Evolutionary conservation across 2,113 vertebrate genomes (phyloP).

Genomic region (Ascaphus truei): DNA sequence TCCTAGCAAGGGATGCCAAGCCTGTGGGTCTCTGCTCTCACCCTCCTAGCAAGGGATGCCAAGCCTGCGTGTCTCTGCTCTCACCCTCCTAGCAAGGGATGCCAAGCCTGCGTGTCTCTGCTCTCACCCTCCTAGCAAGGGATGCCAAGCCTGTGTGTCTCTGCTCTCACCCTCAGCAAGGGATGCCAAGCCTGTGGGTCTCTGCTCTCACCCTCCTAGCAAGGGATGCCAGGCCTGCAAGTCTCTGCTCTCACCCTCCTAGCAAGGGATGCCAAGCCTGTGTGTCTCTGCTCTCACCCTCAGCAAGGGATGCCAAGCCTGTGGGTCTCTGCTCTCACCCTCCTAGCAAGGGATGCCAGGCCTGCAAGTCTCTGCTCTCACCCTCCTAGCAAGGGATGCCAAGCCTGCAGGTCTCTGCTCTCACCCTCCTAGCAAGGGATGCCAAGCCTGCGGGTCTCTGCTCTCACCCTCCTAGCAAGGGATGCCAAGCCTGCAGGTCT

Average conservation of each 20-base stretch:
- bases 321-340: slow-evolving; percentile 18
- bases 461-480: not conserved
- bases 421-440: not conserved
- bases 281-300: slow-evolving; percentile 17
- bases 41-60: not conserved
- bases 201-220: not conserved
- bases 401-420: slow-evolving; percentile 25
- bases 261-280: not conserved
- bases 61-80: slow-evolving; percentile 22
- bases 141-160: slow-evolving; percentile 11
- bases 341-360: not conserved
- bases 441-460: slow-evolving; percentile 19
- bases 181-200: slow-evolving; percentile 12
- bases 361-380: slow-evolving; percentile 28
- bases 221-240: slow-evolving; percentile 1
- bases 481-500: slow-evolving; percentile 15
- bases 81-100: not conserved
- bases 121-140: not conserved
- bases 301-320: not conserved
- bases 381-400: not conserved
- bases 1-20: not conserved
- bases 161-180: not conserved
- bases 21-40: slow-evolving; percentile 28
- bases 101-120: slow-evolving; percentile 17
- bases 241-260: slow-evolving; percentile 9